Base-by-base conservation (phyloP, 2,888 invertebrate genomes). In the Cephus sareptanus region DNA sequence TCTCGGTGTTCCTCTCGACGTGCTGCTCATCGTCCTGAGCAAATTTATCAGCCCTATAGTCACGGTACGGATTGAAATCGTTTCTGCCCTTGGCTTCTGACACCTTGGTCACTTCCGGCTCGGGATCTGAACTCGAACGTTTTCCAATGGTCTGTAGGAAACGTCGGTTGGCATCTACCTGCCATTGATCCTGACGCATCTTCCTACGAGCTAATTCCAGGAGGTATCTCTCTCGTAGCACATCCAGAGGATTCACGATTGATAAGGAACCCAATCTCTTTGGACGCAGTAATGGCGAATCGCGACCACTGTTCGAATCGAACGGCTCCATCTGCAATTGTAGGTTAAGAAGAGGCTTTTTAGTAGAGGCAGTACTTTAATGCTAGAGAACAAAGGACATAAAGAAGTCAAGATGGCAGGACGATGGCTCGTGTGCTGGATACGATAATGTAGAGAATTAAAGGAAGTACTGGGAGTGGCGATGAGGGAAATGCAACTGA, bases 241-340 rank as follows among this genome's bases (percentile, higher is more conserved):
- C 97, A 91, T 97, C 97, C 93, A 97, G 92, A 0, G 97, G 96
- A 92, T 97, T 96, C 87, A 96, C 96, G 92, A 97, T 97, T 83
- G 97, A 97, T 84, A 97, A 92, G 23, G 96, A 96, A 9, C 89
- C 87, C 15, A 88, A 85, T 73, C 86, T 84, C 81, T 90, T 89
- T 30, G 31, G 83, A 83, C 6, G 81, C 15, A 82, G 77, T 71
- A 83, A 75, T 80, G 84, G 81, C 76, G 83, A 80, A 75, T 81
- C 81, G 40, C 85, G 79, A 74, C 84, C 85, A 40, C 80, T 85
- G 68, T 80, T 82, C 33, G 86, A 79, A 75, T 87, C 85, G 74
- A 86, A 83, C 80, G 87, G 84, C 73, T 88, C 87, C 13, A 84
- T 82, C 86, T 86, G 82, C 4, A 75, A 76, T 69, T 73, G 69